These are phyloP conservation scores for Coccyzus lansbergi DNA, from an alignment of 2,797 vertebrate genomes.

Conservation along the genomic window DNA sequence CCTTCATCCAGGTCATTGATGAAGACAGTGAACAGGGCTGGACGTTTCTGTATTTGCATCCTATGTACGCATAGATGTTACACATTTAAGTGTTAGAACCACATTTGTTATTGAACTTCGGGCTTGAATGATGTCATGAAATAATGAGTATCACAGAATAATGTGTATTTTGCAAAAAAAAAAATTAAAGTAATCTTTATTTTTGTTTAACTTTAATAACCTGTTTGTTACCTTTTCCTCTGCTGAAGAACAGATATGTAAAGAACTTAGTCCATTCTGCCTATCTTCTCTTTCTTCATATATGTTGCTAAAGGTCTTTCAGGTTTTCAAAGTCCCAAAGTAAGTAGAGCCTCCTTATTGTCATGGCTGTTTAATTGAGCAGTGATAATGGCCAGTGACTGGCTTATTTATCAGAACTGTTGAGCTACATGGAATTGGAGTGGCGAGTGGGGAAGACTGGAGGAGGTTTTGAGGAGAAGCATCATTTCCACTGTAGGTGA, in stretches of 20 bases:
- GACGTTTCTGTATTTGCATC: fast-evolving
- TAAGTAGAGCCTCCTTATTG: background rate
- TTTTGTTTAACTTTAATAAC: background rate
- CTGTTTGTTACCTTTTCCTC: background rate
- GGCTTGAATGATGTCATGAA: background rate
- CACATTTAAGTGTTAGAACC: fast-evolving
- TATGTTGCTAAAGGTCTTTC: background rate
- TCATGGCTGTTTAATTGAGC: background rate
- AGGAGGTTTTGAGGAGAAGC: background rate
- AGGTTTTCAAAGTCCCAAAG: background rate
- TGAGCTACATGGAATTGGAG: background rate
- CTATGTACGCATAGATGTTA: background rate
- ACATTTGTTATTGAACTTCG: background rate
- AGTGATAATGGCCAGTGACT: background rate
- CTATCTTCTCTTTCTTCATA: background rate
- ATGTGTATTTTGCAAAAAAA: background rate
- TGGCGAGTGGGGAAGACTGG: background rate
- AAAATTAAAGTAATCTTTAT: background rate
- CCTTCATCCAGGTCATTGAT: too few relatives aligned
- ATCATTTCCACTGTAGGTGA: background rate
- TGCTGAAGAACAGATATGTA: background rate
- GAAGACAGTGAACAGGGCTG: too few relatives aligned
- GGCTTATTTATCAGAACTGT: background rate
- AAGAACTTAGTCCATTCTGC: background rate
- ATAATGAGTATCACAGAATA: background rate